Evolutionary conservation across 1,140 invertebrate genomes (phyloP).

Genomic region (Diprion similis): DNA sequence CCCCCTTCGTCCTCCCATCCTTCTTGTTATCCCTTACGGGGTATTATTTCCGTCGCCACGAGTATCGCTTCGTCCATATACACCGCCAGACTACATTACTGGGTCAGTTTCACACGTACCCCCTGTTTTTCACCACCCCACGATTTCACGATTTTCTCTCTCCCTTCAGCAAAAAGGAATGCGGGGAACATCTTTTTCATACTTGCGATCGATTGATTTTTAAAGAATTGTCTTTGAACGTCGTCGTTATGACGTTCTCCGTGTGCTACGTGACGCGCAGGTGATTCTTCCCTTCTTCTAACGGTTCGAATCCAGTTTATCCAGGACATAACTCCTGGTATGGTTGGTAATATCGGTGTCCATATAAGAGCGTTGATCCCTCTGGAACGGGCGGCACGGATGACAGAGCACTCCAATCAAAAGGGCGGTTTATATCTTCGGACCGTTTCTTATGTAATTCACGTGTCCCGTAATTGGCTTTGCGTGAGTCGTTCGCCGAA

Average conservation of each 20-base stretch:
- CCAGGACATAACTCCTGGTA: neutral
- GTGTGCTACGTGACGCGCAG: too few species aligned
- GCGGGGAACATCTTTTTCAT: too few species aligned
- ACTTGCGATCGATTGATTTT: too few species aligned
- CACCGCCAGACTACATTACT: too few species aligned
- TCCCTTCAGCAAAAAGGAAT: too few species aligned
- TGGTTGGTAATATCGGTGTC: neutral
- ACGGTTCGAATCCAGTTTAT: neutral
- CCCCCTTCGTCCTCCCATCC: neutral
- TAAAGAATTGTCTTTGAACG: too few species aligned
- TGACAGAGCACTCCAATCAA: slow-evolving; percentile 5
- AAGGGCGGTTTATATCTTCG: neutral
- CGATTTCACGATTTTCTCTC: neutral
- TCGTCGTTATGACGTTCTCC: too few species aligned
- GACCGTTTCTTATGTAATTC: slow-evolving; percentile 3
- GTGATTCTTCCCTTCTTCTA: too few species aligned
- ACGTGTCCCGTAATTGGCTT: slow-evolving; percentile 4
- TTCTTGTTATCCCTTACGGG: slow-evolving; percentile 1
- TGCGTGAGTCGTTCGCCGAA: slow-evolving; percentile 1
- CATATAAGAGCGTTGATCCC: neutral
- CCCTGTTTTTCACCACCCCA: too few species aligned
- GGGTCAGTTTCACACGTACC: too few species aligned
- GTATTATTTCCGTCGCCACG: slow-evolving; percentile 4
- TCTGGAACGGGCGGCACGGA: neutral
- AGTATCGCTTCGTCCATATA: neutral